A percentile compares a stretch with the other conserved stretches of the same genome.
phyloP scores from a whole-genome alignment of 2,113 vertebrate species.

The Petrocephalus zakoni region DNA sequence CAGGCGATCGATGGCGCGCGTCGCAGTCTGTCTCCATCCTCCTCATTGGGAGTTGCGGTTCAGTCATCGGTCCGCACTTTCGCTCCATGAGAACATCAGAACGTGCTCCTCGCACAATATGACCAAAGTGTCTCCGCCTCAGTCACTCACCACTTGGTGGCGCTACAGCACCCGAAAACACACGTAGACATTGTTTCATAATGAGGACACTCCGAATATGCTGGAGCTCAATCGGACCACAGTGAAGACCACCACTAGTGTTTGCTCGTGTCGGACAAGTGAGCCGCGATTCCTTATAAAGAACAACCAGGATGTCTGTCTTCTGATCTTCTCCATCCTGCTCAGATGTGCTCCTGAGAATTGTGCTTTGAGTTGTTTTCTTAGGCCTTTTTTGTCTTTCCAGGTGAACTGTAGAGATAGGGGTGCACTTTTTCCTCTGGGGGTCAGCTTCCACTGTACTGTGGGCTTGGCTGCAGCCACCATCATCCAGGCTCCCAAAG shows the following conservation, averaged over 20 bases:
- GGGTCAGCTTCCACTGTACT: neutral
- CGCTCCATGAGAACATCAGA: neutral
- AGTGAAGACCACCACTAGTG: slow-evolving; percentile 4
- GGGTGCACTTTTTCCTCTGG: neutral
- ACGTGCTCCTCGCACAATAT: neutral
- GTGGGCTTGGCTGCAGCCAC: neutral
- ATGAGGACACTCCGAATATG: neutral
- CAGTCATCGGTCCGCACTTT: neutral
- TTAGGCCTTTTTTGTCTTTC: neutral
- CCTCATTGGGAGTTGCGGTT: neutral
- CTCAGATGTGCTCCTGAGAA: neutral
- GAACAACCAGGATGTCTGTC: neutral
- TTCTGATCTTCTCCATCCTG: neutral
- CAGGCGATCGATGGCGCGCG: neutral
- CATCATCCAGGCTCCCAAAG: neutral
- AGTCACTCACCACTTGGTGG: neutral
- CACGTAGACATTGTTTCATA: neutral
- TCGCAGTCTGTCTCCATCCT: neutral
- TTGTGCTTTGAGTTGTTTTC: neutral
- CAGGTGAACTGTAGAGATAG: neutral
- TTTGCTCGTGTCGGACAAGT: neutral
- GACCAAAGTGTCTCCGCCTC: neutral
- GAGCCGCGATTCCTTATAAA: neutral
- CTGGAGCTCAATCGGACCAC: neutral
- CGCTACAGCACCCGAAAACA: no score